Percentiles rank a stretch among this genome's conserved stretches.
Conservation (phyloP, 2,888 invertebrate species). For the Polylopha cassiicola region DNA sequence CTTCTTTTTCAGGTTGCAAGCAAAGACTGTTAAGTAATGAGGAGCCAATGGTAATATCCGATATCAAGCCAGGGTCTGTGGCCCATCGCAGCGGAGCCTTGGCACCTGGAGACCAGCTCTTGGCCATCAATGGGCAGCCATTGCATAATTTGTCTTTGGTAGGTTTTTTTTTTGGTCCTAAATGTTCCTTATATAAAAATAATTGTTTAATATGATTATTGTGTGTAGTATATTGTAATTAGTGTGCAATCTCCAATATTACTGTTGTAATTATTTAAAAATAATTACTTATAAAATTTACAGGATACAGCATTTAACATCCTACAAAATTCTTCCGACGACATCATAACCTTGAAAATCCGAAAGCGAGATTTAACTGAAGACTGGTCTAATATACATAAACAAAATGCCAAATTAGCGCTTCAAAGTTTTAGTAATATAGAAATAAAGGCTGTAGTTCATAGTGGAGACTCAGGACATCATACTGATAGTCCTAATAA, state of each 20-base stretch:
- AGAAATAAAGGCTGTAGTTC: slow-evolving; percentile 66
- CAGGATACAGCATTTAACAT: slow-evolving; percentile 79
- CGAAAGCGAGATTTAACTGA: slow-evolving; percentile 65
- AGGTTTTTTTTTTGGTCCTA: slow-evolving; percentile 25
- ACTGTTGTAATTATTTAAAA: no score
- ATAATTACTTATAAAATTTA: slow-evolving; percentile 23
- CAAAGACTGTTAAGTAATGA: slow-evolving; percentile 73
- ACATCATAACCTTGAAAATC: slow-evolving; percentile 74
- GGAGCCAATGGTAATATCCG: slow-evolving; percentile 90
- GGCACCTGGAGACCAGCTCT: slow-evolving; percentile 88
- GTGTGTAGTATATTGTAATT: no score
- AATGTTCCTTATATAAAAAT: neutral
- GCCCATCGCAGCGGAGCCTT: slow-evolving; percentile 94
- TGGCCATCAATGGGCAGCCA: slow-evolving; percentile 91
- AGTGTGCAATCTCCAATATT: no score
- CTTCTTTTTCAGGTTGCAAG: slow-evolving; percentile 55
- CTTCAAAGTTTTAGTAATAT: slow-evolving; percentile 69
- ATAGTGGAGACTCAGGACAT: slow-evolving; percentile 68
- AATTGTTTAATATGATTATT: no score
- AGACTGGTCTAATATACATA: slow-evolving; percentile 64
- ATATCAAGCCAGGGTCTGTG: slow-evolving; percentile 92
- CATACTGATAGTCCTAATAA: slow-evolving; percentile 70
- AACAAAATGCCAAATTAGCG: slow-evolving; percentile 59
- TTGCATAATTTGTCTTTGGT: slow-evolving; percentile 84
- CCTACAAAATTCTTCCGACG: slow-evolving; percentile 78